Base-by-base conservation (phyloP, 2,113 vertebrate species). In the Prinia subflava region DNA sequence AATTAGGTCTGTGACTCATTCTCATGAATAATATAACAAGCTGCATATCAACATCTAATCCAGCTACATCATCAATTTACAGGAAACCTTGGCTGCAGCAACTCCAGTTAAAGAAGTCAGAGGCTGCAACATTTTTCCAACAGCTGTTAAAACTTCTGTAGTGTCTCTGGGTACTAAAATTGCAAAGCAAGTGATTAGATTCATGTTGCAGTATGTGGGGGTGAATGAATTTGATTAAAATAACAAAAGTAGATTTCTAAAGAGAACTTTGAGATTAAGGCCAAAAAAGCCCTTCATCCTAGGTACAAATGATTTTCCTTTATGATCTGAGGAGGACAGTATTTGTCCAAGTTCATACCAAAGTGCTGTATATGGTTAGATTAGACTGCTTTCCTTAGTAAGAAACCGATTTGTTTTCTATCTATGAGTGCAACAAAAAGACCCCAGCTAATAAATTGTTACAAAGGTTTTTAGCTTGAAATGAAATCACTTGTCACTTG, bases 21-120 rank as follows among this genome's bases (percentile, higher is more conserved):
- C 79, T 96, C 94, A 96, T 97, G 90, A 96, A 96, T 97, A 94
- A 94, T 95, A 93, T 94, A 94, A 87, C 52, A 82, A 89, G 87
- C n/a, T 63, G 47, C 68, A 52, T 96, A 97, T 97, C 96, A 96
- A 91, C 94, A 84, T 89, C 68, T 92, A 94, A 94, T 96, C 87
- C 65, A 73, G 65, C 93, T 55, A 82, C 90, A 93, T 95, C 90
- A 93, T 96, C 96, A 95, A 82, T 93, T 96, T 95, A 65, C 15
- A 83, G 76, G 91, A 96, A 93, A 87, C 68, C 41, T 88, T 94
- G 83, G 59, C 90, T 96, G 68, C 33, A 81, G 69, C 27, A 93
- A 59, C 25, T 91, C 71, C 16, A 53, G 52, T 88, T 42, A 90
- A n/a, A n/a, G n/a, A n/a, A 86, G 75, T 95, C 83, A 90, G 83